Evolutionary conservation across 2,888 invertebrate genomes (phyloP).

Genomic region (Apoda limacodes): DNA sequence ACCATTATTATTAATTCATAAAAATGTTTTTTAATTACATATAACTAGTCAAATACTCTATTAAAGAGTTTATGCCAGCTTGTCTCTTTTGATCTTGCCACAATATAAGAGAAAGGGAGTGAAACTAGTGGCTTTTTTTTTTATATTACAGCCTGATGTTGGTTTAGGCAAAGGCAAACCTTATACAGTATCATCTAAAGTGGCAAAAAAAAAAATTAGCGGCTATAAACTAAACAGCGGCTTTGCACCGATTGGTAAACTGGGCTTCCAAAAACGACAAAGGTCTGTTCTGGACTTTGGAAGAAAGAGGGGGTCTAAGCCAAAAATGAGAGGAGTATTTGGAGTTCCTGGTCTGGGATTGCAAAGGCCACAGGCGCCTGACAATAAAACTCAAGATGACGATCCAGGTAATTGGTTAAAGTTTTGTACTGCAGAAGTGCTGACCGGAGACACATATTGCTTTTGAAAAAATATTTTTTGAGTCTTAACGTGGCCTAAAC

Average conservation of each 20-base stretch:
- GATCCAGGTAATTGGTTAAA: slow-evolving; percentile 48
- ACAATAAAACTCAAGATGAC: slow-evolving; percentile 57
- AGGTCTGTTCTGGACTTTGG: slow-evolving; percentile 79
- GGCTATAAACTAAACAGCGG: slow-evolving; percentile 76
- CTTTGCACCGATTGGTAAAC: slow-evolving; percentile 72
- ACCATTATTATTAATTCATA: too few relatives aligned
- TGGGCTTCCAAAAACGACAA: slow-evolving; percentile 80
- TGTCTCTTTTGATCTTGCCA: too few relatives aligned
- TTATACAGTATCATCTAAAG: slow-evolving; percentile 77
- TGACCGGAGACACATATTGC: too few relatives aligned
- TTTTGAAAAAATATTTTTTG: too few relatives aligned
- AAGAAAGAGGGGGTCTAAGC: slow-evolving; percentile 86
- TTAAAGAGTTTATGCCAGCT: too few relatives aligned
- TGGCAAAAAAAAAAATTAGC: slow-evolving; percentile 82
- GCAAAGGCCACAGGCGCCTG: slow-evolving; percentile 74
- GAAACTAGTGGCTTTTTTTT: slow-evolving; percentile 6
- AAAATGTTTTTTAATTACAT: too few relatives aligned
- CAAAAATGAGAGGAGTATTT: slow-evolving; percentile 88
- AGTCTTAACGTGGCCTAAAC: too few relatives aligned
- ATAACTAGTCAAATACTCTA: too few relatives aligned
- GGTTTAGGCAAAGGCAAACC: slow-evolving; percentile 86
- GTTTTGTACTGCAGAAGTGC: too few relatives aligned
- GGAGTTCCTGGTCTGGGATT: slow-evolving; percentile 84
- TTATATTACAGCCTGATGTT: slow-evolving; percentile 54
- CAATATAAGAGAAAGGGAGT: too few relatives aligned